Evolutionary conservation across 2,797 vertebrate genomes (phyloP).

Genomic region (Enteromius mattozi): DNA sequence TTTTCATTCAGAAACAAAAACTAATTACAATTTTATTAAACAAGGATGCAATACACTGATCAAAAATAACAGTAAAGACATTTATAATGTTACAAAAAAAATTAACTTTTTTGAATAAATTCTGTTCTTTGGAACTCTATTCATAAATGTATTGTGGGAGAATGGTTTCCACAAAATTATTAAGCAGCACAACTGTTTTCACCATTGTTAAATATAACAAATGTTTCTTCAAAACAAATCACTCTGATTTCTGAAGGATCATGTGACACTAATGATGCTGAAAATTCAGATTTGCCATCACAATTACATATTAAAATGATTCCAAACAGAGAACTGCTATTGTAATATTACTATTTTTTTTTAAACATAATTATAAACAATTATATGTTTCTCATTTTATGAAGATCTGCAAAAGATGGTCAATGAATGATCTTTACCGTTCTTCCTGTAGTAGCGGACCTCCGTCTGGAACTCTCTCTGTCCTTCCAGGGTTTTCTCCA

Average conservation of each 20-base stretch:
- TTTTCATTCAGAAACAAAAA: too few relatives aligned
- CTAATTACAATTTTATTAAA: background rate
- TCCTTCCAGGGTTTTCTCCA: constrained; percentile 89
- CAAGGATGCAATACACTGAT: background rate
- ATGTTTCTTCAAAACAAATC: background rate
- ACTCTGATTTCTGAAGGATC: background rate
- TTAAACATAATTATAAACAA: too few relatives aligned
- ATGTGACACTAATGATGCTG: background rate
- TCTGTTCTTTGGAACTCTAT: too few relatives aligned
- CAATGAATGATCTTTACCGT: constrained; percentile 75
- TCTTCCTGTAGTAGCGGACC: constrained; percentile 91
- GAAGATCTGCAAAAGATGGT: background rate
- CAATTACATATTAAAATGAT: background rate
- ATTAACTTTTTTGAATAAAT: too few relatives aligned
- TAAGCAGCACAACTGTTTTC: too few relatives aligned
- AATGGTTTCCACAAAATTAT: too few relatives aligned
- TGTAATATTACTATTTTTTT: background rate
- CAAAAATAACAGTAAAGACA: too few relatives aligned
- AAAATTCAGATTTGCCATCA: background rate
- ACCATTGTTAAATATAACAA: background rate
- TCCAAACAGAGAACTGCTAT: background rate
- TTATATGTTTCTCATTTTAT: background rate
- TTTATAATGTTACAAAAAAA: too few relatives aligned
- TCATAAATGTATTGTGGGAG: too few relatives aligned
- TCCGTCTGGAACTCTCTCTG: constrained; percentile 90